Evolutionary conservation across 2,888 invertebrate species (phyloP).

Genomic region (Nephrotoma flavescens): DNA sequence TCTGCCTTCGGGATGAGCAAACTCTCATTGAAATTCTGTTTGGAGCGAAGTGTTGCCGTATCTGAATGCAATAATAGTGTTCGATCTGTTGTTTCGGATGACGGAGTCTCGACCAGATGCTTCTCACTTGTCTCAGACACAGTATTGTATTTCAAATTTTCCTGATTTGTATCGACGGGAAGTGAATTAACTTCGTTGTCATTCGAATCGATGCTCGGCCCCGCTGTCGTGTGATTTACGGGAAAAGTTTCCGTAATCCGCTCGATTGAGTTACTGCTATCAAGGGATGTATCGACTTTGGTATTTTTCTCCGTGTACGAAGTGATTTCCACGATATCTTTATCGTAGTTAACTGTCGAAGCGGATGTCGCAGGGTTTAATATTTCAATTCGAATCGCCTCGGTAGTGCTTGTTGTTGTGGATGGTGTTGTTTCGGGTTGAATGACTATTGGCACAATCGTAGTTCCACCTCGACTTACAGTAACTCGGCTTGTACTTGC

Average conservation of each 20-base stretch:
- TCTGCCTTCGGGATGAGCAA: constrained; percentile 20
- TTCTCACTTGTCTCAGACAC: constrained; percentile 4
- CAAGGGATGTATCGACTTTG: not conserved
- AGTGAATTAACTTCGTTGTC: not conserved
- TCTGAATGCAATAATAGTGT: not conserved
- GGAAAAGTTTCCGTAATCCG: not conserved
- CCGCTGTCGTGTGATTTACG: not conserved
- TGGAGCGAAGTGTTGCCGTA: constrained; percentile 17
- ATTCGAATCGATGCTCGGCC: not conserved
- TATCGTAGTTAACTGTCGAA: not conserved
- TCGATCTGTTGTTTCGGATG: constrained; percentile 21
- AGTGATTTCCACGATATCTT: not conserved
- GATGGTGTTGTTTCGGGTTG: not conserved
- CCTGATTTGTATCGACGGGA: not conserved
- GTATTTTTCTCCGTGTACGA: not conserved
- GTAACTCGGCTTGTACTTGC: not conserved
- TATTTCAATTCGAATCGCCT: not conserved
- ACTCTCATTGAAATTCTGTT: constrained; percentile 24
- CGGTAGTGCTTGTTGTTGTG: not conserved
- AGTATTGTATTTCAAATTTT: not conserved
- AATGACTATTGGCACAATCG: not conserved
- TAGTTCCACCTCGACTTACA: not conserved
- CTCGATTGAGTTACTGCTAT: not conserved
- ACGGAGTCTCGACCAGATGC: not conserved
- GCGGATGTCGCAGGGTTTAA: not conserved